Evolutionary conservation across 2,888 invertebrate species (phyloP).

Genomic region (Drosophila anomelani): DNA sequence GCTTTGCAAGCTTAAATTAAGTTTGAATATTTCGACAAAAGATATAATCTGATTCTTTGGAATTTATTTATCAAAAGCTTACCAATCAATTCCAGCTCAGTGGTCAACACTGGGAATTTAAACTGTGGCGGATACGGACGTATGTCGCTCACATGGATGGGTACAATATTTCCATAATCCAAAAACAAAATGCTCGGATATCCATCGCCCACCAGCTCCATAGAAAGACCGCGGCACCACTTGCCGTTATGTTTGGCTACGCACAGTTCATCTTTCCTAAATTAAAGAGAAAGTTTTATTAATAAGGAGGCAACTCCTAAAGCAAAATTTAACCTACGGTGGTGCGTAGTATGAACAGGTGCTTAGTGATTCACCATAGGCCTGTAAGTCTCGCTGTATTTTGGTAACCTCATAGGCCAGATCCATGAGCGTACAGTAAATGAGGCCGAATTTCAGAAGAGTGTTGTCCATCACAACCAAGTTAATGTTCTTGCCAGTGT

Average conservation of each 20-base stretch:
- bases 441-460: conserved; percentile 68
- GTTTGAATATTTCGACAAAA: no score
- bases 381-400: conserved; percentile 76
- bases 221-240: conserved; percentile 82
- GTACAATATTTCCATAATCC: conserved; percentile 82
- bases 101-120: conserved; percentile 76
- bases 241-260: conserved; percentile 78
- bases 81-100: conserved; percentile 70
- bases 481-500: conserved; percentile 70
- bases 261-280: conserved; percentile 78
- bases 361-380: conserved; percentile 65
- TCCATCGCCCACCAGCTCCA: conserved; percentile 83
- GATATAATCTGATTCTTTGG: no score
- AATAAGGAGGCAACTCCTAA: rapidly evolving
- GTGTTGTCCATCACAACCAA: conserved; percentile 82
- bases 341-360: conserved; percentile 69
- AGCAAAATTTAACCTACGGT: conserved; percentile 60
- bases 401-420: conserved; percentile 74
- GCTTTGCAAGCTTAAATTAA: no score
- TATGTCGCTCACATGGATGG: conserved; percentile 75
- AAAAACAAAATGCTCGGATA: conserved; percentile 82
- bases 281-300: neutral
- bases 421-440: conserved; percentile 76
- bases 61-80: neutral
- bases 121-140: conserved; percentile 82